These are phyloP conservation scores for Macroglossus sobrinus DNA, from an alignment of 2,113 vertebrate species.

Conservation along the genomic window DNA sequence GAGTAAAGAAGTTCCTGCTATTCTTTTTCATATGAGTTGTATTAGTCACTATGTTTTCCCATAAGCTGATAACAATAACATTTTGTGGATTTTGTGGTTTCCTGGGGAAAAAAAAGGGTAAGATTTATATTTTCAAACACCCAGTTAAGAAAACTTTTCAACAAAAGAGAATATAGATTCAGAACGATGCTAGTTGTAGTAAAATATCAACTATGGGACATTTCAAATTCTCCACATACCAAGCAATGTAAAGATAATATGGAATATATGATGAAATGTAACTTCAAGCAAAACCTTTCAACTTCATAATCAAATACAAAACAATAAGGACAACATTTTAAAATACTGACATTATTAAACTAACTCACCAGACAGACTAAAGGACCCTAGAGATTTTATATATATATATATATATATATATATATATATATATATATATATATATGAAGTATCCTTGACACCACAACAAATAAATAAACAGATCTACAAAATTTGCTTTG, in stretches of 20 bases:
- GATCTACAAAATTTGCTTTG: background rate
- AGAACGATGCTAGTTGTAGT: background rate
- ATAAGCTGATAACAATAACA: conserved; percentile 69
- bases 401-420: no score
- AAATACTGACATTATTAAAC: background rate
- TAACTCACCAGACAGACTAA: background rate
- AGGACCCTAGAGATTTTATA: background rate
- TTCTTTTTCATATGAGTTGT: conserved; percentile 55
- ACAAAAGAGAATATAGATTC: conserved; percentile 62
- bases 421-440: no score
- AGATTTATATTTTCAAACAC: conserved; percentile 60
- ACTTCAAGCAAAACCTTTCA: background rate
- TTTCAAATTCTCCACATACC: background rate
- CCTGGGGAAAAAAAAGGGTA: conserved; percentile 32
- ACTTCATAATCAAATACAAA: background rate
- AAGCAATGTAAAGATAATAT: background rate
- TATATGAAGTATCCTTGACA: background rate
- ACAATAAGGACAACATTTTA: background rate
- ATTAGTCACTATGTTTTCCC: conserved; percentile 76
- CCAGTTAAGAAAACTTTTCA: conserved; percentile 38
- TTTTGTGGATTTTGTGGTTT: conserved; percentile 71
- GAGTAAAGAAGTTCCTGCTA: conserved; percentile 54
- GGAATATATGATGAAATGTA: background rate
- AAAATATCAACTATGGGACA: conserved; percentile 15
- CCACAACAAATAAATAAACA: background rate